phyloP scores from a whole-genome alignment of 2,888 invertebrate species.

The Neoitamus cyanurus region DNA sequence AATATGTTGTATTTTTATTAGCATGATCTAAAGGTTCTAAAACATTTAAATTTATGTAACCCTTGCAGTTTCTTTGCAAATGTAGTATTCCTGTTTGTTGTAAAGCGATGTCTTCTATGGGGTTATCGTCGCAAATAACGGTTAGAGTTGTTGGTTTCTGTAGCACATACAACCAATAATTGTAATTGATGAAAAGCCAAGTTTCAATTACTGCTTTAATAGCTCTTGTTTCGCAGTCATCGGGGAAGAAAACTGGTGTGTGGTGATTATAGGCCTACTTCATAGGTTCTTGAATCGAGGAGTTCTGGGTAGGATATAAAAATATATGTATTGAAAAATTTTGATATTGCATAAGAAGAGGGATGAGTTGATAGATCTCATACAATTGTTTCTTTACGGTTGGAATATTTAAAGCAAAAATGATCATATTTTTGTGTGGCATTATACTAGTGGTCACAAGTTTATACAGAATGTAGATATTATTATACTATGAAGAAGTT shows the following conservation, averaged over 20 bases:
- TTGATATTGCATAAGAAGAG: neutral
- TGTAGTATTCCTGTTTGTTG: neutral
- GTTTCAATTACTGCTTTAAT: neutral
- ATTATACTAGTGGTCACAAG: too few relatives aligned
- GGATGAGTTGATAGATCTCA: too few relatives aligned
- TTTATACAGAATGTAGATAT: too few relatives aligned
- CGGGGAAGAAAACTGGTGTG: neutral
- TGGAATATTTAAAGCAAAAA: too few relatives aligned
- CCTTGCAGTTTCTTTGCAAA: neutral
- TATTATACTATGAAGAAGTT: neutral
- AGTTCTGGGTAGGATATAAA: neutral
- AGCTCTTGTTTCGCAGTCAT: neutral
- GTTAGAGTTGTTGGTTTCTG: neutral
- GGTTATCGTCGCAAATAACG: neutral
- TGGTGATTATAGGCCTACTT: neutral
- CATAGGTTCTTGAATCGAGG: neutral
- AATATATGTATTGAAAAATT: neutral
- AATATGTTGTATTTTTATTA: too few relatives aligned
- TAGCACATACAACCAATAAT: neutral
- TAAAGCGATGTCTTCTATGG: neutral
- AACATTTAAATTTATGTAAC: too few relatives aligned
- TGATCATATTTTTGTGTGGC: too few relatives aligned
- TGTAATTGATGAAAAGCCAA: neutral
- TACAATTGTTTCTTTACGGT: too few relatives aligned
- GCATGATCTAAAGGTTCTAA: too few relatives aligned